A percentile compares a stretch with the other conserved stretches of the same genome.
Evolutionary conservation across 2,888 invertebrate genomes (phyloP).

Genomic region (Drosophila anceps): DNA sequence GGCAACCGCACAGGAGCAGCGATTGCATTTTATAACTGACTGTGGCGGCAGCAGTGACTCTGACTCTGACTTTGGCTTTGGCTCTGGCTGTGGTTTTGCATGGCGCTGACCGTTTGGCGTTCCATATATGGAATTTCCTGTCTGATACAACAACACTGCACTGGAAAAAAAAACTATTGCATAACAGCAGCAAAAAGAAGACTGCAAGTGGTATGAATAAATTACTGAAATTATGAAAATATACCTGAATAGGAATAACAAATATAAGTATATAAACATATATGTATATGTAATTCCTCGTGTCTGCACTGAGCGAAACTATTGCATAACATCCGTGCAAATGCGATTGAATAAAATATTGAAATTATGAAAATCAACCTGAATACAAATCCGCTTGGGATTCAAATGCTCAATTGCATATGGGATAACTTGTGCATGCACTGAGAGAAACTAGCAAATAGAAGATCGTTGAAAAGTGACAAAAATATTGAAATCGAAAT

Average conservation of each 20-base stretch:
- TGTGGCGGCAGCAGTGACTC: not conserved
- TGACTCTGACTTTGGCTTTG: no score
- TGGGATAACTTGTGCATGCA: not conserved
- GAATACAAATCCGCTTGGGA: not conserved
- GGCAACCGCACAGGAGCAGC: conserved; percentile 24
- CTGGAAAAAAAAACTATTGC: conserved; percentile 1
- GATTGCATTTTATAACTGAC: conserved; percentile 63
- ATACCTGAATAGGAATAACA: not conserved
- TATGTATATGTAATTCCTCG: not conserved
- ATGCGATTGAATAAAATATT: not conserved
- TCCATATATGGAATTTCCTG: conserved; percentile 5
- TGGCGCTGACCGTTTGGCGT: conserved; percentile 16
- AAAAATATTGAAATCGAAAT: not conserved
- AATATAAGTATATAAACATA: not conserved
- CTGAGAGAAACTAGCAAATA: not conserved
- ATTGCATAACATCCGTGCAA: not conserved
- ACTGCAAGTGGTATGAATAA: not conserved
- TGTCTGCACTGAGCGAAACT: conserved; percentile 16
- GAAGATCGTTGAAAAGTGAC: not conserved
- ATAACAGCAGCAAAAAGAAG: not conserved
- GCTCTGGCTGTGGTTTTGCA: conserved; percentile 19
- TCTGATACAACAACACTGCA: not conserved
- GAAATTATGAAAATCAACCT: not conserved
- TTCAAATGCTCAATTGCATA: conserved; percentile 2
- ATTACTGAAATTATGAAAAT: not conserved